Conservation (phyloP, 64 coral and sea anemone species). For the Stichodactyla helianthus region DNA sequence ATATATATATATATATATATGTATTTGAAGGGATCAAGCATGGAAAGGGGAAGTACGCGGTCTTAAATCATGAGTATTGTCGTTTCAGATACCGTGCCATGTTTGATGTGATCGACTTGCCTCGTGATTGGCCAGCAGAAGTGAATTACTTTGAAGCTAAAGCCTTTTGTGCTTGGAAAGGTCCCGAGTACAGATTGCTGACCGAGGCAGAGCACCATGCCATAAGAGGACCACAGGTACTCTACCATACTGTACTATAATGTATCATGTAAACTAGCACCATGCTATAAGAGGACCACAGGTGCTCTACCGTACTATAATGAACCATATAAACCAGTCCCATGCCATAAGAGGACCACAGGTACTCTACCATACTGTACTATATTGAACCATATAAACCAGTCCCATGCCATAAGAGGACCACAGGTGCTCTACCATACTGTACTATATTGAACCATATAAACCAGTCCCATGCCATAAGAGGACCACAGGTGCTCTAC, state of each 20-base stretch:
- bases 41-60: no score
- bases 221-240: slow-evolving; percentile 62
- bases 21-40: no score
- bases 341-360: slow-evolving; percentile 43
- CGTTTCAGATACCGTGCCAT: slow-evolving; percentile 38
- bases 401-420: not conserved
- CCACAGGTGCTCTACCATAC: slow-evolving; percentile 24
- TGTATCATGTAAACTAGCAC: not conserved
- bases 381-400: no score
- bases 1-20: no score
- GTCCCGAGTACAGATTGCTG: slow-evolving; percentile 38
- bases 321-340: not conserved
- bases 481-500: no score
- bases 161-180: slow-evolving; percentile 59
- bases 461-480: no score
- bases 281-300: slow-evolving; percentile 52
- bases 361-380: slow-evolving; percentile 7
- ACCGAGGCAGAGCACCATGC: slow-evolving; percentile 77
- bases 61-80: no score
- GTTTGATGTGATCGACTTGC: slow-evolving; percentile 49
- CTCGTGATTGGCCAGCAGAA: slow-evolving; percentile 53
- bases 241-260: not conserved
- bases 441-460: no score
- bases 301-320: slow-evolving; percentile 13
- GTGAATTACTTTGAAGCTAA: slow-evolving; percentile 63